Percentiles rank a stretch among this genome's conserved stretches.
phyloP scores from a whole-genome alignment of 2,888 invertebrate species.

The Amphipoea oculea region DNA sequence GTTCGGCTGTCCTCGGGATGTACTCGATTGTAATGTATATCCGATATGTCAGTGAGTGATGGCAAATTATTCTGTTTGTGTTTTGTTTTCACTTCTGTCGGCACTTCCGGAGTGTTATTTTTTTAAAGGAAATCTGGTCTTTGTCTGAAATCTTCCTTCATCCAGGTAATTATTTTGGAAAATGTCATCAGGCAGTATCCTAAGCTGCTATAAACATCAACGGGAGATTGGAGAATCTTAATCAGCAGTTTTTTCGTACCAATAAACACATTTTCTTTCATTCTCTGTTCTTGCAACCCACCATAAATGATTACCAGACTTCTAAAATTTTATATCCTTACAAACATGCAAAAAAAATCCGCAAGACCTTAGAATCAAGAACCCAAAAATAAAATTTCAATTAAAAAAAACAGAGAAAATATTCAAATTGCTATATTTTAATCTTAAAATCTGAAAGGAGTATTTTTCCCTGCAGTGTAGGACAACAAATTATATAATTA shows the following conservation, averaged over 20 bases:
- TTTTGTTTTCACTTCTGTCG: too few relatives aligned
- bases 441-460: background rate
- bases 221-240: too few relatives aligned
- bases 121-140: too few relatives aligned
- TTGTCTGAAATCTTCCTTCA: background rate
- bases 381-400: background rate
- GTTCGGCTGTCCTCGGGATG: too few relatives aligned
- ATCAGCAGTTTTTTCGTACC: background rate
- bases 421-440: too few relatives aligned
- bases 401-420: too few relatives aligned
- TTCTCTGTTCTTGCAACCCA: background rate
- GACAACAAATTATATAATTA: background rate
- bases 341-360: background rate
- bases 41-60: too few relatives aligned
- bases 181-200: background rate
- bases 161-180: background rate
- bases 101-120: too few relatives aligned
- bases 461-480: background rate
- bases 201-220: too few relatives aligned
- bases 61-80: too few relatives aligned
- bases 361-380: background rate
- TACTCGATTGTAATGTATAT: too few relatives aligned
- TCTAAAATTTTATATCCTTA: background rate
- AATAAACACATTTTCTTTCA: background rate
- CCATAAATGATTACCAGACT: too few relatives aligned